These are phyloP conservation scores for Polyodon spathula DNA, from an alignment of 2,113 vertebrate species.

Conservation along the genomic window DNA sequence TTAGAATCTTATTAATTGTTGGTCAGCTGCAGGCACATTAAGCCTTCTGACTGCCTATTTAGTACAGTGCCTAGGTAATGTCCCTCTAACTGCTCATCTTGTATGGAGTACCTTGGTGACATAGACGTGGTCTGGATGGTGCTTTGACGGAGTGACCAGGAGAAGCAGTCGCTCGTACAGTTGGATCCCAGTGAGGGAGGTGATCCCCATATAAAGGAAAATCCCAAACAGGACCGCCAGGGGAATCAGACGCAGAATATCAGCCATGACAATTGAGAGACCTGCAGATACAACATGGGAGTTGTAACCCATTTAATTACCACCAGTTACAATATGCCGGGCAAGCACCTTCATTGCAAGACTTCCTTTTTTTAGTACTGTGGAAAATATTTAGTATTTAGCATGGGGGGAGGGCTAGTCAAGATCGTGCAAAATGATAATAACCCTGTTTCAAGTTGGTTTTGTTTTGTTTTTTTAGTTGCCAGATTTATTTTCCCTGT, in stretches of 20 bases:
- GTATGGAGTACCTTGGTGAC: constrained; percentile 79
- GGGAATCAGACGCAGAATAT: constrained; percentile 82
- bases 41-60: too few species aligned
- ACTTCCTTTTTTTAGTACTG: too few species aligned
- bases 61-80: too few species aligned
- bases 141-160: constrained; percentile 90
- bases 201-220: constrained; percentile 97
- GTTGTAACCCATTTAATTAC: not conserved
- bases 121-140: constrained; percentile 91
- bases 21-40: too few species aligned
- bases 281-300: constrained; percentile 50
- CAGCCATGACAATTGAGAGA: constrained; percentile 92
- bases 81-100: not conserved
- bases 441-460: too few species aligned
- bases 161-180: constrained; percentile 89
- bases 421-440: too few species aligned
- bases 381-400: too few species aligned
- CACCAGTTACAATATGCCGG: not conserved
- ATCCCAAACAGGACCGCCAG: constrained; percentile 94
- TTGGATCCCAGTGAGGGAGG: constrained; percentile 90
- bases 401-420: too few species aligned
- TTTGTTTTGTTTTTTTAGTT: too few species aligned
- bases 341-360: too few species aligned
- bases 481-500: too few species aligned
- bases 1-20: too few species aligned